Base-by-base conservation (phyloP, 2,113 vertebrate genomes). In the Dolichotis patagonum region DNA sequence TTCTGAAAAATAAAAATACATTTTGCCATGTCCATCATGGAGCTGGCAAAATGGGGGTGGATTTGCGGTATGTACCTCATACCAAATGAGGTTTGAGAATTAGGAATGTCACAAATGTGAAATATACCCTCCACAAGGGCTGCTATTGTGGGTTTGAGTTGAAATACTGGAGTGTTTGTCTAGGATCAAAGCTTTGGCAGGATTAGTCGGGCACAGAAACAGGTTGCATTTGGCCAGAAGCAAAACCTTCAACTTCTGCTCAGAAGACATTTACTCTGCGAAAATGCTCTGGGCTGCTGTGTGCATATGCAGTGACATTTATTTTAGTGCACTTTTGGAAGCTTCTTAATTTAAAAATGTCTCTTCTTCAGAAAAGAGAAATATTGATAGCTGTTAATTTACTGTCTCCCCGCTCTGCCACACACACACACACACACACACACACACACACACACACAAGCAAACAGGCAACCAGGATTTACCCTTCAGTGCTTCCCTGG, bases 141-240 rank as follows among this genome's bases (percentile, higher is more conserved):
- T 96, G 81, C 84, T 95, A 58, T 85, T 95, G 87, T 92, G 96
- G 90, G 69, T 88, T 58, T 56, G 46, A 65, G 78, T 73, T 85
- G 94, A 96, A 94, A 92, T 67, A 52, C 81, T 56, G 3, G 91
- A 96, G 95, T 93, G 87, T 96, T 97, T 95, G 93, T 88, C 93
- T 90, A 96, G 92, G 92, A 97, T 97, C 96, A 95, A 97, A 97
- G 94, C 43, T 77, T 96, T 97, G 96, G 97, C 96, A 97, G 87
- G 16, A 19, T 58, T 77, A 90, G 60, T 35, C 52, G 85, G 92
- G 88, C 49, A 73, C 3, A 38, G 41, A 86, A 63, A 95, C 46
- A 63, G 69, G 73, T 77, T 96, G 94, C 85, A 97, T 71, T 71
- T 96, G 71, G 88, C 63, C 77, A 92, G 77, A 87, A 92, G 94